These are phyloP conservation scores for Anticlea derivata DNA, from an alignment of 2,888 invertebrate species.

Conservation along the genomic window DNA sequence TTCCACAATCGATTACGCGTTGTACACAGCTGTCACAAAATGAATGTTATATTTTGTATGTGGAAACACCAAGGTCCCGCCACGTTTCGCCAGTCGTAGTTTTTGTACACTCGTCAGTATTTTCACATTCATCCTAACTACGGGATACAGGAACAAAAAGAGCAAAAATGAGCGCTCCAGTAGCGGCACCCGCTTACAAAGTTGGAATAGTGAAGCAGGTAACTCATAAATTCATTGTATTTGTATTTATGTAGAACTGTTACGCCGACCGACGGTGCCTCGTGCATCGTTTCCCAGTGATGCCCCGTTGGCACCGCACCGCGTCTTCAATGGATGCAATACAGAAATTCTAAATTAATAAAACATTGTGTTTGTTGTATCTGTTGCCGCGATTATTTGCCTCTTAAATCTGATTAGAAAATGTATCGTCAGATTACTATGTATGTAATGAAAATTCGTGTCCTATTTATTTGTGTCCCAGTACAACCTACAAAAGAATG, in stretches of 20 bases:
- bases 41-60: slow-evolving; percentile 42
- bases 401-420: slow-evolving; percentile 1
- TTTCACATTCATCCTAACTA: slow-evolving; percentile 53
- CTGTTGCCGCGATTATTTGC: neutral
- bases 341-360: neutral
- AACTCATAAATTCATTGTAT: slow-evolving; percentile 53
- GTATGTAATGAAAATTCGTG: neutral
- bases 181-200: slow-evolving; percentile 68
- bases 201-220: slow-evolving; percentile 79
- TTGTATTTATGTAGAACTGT: slow-evolving; percentile 39
- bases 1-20: slow-evolving; percentile 17
- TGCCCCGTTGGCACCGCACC: slow-evolving; percentile 77
- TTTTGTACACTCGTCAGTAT: slow-evolving; percentile 57
- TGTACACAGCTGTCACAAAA: slow-evolving; percentile 11
- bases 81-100: slow-evolving; percentile 75
- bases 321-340: slow-evolving; percentile 12
- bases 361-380: slow-evolving; percentile 1
- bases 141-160: slow-evolving; percentile 50
- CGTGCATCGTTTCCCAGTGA: slow-evolving; percentile 58
- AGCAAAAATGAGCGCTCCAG: slow-evolving; percentile 73
- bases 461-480: slow-evolving; percentile 4
- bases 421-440: neutral
- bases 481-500: too few species aligned
- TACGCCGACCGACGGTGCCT: slow-evolving; percentile 49
- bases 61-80: slow-evolving; percentile 69